Evolutionary conservation across 1,140 invertebrate species (phyloP).

Genomic region (Leptinotarsa lineolata): DNA sequence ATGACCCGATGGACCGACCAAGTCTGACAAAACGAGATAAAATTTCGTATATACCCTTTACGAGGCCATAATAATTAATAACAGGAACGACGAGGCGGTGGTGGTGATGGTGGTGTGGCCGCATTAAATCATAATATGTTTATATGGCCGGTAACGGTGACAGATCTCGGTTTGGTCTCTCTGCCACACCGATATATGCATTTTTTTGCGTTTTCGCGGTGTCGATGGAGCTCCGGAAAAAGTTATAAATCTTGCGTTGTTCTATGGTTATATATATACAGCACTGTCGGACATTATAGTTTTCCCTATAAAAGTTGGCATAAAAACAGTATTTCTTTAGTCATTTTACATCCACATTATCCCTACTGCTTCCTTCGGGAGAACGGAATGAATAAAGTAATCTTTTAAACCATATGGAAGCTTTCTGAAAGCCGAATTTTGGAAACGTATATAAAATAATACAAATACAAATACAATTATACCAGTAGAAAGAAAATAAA

Average conservation of each 20-base stretch:
- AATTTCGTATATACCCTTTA: constrained; percentile 47
- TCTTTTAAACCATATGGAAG: too few relatives aligned
- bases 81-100: constrained; percentile 33
- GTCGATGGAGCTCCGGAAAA: background rate
- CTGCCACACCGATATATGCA: constrained; percentile 12
- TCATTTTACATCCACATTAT: too few relatives aligned
- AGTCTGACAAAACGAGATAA: constrained; percentile 49
- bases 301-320: too few relatives aligned
- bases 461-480: too few relatives aligned
- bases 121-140: constrained; percentile 48
- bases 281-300: too few relatives aligned
- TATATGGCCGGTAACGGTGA: constrained; percentile 42
- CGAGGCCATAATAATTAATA: constrained; percentile 49
- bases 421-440: too few relatives aligned
- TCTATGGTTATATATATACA: background rate
- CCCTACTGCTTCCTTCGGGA: too few relatives aligned
- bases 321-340: too few relatives aligned
- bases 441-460: too few relatives aligned
- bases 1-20: constrained; percentile 44
- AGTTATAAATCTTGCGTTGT: background rate
- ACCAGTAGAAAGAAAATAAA: too few relatives aligned
- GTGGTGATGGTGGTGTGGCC: constrained; percentile 27
- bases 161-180: constrained; percentile 32
- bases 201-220: background rate
- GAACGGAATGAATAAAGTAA: too few relatives aligned